Conservation (phyloP, 1,140 invertebrate genomes). For the Drosophila navojoa region DNA sequence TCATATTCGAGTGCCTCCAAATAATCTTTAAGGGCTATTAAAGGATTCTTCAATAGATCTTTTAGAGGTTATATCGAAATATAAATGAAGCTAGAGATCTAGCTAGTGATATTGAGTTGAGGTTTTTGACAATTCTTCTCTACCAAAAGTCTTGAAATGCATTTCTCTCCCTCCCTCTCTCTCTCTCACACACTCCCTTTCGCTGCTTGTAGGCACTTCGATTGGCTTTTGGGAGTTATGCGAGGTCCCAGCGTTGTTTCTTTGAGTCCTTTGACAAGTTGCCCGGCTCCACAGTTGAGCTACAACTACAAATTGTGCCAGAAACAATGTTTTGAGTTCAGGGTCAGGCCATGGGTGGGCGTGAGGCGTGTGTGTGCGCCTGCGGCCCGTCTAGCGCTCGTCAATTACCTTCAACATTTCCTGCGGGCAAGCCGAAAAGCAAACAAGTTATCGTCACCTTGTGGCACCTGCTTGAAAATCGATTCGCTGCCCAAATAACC, state of each 20-base stretch:
- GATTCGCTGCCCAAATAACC: conserved; percentile 30
- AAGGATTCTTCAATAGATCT: no score
- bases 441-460: conserved; percentile 50
- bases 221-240: no score
- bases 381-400: conserved; percentile 40
- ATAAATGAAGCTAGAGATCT: no score
- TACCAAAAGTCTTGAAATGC: not conserved
- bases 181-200: no score
- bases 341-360: conserved; percentile 36
- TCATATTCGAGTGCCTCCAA: no score
- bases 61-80: no score
- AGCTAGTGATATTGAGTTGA: no score
- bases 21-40: no score
- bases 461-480: conserved; percentile 39
- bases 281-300: conserved; percentile 34
- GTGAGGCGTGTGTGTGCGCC: not conserved
- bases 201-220: no score
- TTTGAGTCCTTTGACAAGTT: conserved; percentile 14
- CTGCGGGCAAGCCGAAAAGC: conserved; percentile 26
- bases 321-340: conserved; percentile 42
- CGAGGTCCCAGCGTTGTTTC: not conserved
- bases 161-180: no score
- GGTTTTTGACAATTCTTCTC: not conserved
- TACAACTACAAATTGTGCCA: conserved; percentile 18
- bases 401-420: conserved; percentile 56